Conservation (phyloP, 2,113 vertebrate genomes). For the Prunella himalayana region DNA sequence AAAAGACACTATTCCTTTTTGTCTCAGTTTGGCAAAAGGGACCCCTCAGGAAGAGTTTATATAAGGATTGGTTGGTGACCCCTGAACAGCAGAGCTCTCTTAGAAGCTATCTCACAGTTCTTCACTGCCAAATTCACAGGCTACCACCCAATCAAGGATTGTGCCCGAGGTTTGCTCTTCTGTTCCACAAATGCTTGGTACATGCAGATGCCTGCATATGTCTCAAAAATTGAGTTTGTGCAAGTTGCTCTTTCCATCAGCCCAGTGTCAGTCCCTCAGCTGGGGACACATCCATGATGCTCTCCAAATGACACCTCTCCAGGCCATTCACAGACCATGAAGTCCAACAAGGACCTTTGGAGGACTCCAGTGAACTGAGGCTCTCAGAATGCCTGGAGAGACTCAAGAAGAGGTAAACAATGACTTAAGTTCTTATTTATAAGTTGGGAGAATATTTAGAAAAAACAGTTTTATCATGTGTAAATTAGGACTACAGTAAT, state of each 20-base stretch:
- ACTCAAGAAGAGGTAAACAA: neutral
- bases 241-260: neutral
- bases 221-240: neutral
- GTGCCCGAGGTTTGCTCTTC: neutral
- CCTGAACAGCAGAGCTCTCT: neutral
- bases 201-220: neutral
- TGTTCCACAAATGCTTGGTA: neutral
- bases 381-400: neutral
- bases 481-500: neutral
- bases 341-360: neutral
- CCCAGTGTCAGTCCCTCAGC: neutral
- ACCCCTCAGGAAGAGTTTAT: neutral
- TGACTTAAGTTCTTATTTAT: neutral
- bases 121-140: neutral
- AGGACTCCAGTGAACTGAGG: neutral
- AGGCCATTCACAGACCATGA: neutral
- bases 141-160: neutral
- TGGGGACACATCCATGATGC: neutral
- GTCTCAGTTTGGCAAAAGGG: neutral
- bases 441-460: neutral
- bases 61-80: neutral
- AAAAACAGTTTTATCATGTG: neutral
- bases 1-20: neutral
- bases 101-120: neutral
- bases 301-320: neutral